These are phyloP conservation scores for Sciurus carolinensis DNA, from an alignment of 2,797 vertebrate species.

Conservation along the genomic window DNA sequence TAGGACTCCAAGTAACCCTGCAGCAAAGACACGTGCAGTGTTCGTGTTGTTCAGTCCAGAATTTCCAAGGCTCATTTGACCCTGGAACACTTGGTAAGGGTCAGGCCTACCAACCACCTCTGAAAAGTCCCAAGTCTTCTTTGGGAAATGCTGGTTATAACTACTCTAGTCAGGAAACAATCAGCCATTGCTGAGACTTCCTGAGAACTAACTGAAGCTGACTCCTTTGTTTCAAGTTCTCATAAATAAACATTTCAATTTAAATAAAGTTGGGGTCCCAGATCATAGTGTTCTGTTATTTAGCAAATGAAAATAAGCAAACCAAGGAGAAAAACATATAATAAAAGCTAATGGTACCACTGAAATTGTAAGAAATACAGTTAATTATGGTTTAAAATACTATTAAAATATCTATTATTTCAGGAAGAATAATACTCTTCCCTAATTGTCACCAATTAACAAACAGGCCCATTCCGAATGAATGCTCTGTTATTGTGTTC, in stretches of 20 bases:
- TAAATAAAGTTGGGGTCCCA: constrained; percentile 5
- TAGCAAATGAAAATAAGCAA: constrained; percentile 60
- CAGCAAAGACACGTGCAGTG: background rate
- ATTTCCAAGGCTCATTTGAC: background rate
- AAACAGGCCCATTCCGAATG: background rate
- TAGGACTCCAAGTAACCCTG: background rate
- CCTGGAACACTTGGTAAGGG: background rate
- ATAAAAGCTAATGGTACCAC: background rate
- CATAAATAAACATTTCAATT: constrained; percentile 71
- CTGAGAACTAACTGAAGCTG: constrained; percentile 14
- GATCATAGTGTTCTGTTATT: constrained; percentile 38
- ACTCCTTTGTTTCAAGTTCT: constrained; percentile 57
- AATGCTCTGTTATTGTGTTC: background rate
- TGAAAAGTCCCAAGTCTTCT: background rate
- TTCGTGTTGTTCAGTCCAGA: background rate
- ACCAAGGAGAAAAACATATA: background rate
- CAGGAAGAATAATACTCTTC: background rate
- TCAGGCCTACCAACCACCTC: background rate
- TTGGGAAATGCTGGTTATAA: background rate
- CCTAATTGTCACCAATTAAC: background rate
- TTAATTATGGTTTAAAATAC: background rate
- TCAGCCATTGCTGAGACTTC: background rate
- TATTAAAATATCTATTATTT: background rate
- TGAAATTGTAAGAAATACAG: background rate
- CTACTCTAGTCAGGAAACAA: background rate